A percentile compares a stretch with the other conserved stretches of the same genome.
Evolutionary conservation across 2,113 vertebrate species (phyloP).

Genomic region (Maccullochella peelii): DNA sequence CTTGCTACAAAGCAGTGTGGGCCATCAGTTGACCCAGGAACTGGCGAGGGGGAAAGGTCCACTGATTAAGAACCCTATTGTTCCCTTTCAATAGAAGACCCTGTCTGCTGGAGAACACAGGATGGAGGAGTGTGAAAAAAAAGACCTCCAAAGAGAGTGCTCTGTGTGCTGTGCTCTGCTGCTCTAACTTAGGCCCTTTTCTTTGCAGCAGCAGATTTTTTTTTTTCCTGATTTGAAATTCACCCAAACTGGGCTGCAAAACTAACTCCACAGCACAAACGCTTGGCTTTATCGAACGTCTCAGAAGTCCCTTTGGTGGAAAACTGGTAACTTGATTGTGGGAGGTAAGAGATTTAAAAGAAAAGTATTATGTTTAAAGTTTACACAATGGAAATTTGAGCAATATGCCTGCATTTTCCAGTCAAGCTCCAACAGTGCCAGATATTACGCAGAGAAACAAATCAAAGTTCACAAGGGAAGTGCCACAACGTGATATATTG

Average conservation of each 20-base stretch:
- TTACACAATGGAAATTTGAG: conserved; percentile 48
- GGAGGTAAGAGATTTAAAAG: conserved; percentile 28
- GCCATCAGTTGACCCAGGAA: conserved; percentile 79
- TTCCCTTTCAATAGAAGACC: conserved; percentile 50
- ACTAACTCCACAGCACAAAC: conserved; percentile 30
- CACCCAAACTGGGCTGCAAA: conserved; percentile 27
- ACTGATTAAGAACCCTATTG: conserved; percentile 76
- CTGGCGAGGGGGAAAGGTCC: conserved; percentile 68
- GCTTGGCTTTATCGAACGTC: conserved; percentile 4
- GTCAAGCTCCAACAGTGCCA: background rate
- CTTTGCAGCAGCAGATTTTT: conserved; percentile 19
- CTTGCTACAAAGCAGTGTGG: conserved; percentile 73
- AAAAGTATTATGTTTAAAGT: conserved; percentile 42
- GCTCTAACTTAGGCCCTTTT: conserved; percentile 32
- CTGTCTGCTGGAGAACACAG: conserved; percentile 40
- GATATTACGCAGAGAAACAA: conserved; percentile 26
- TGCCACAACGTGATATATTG: background rate
- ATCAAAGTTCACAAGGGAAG: background rate
- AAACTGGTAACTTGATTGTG: conserved; percentile 22
- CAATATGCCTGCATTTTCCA: conserved; percentile 29
- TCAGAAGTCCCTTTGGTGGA: conserved; percentile 14
- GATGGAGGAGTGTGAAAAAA: conserved; percentile 35
- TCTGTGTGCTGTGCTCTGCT: background rate
- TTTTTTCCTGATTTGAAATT: conserved; percentile 40
- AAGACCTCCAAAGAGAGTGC: background rate